Evolutionary conservation across 2,113 vertebrate species (phyloP), one percentile per base, ranked within the genome.

Genomic region (Isichthys henryi): DNA sequence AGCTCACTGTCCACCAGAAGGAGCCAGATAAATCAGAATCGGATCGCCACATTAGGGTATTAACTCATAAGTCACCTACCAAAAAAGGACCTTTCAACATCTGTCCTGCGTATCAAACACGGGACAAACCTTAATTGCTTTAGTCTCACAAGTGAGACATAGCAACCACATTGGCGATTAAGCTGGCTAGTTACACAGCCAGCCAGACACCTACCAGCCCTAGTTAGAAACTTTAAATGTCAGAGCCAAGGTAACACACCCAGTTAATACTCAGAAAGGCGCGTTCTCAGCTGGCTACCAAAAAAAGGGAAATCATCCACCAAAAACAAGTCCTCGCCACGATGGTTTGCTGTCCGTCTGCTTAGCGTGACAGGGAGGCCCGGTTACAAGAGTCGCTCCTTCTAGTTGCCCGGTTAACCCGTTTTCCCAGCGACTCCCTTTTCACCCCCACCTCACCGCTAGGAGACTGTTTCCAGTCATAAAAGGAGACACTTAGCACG

Each of bases 371-470:
- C 74, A 74, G 52, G 46, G 84, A 90, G 89, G 89, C 85, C 89
- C 85, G 45, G 13, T 48, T 27, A 50, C 23, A 46, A 84, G 66
- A 89, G 19, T 46, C 48, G 52, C 53, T 53, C 84, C 62, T 31
- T 70, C 62, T 31, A 70, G 45, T 77, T 77, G 27, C 15, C 84
- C 80, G 31, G 58, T 50, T 49, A 50, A 56, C n/a, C 58, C 70
- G 50, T 39, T 45, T 56, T 66, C 45, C 31, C 85, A 87, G 89
- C 85, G 62, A 90, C 89, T 90, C 84, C 89, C 85, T 87, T 39
- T 35, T 52, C 52, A 43, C 31, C 58, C 35, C 52, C 52, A 46
- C 58, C 56, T 89, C 43, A n/a, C 56, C 82, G 56, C 53, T 46
- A 53, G 46, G 27, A 62, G 27, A 31, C 58, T 43, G n/a, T 74